Percentiles rank a stretch among this genome's conserved stretches.
Conservation (phyloP, 2,888 invertebrate species). For the Tholera decimalis region DNA sequence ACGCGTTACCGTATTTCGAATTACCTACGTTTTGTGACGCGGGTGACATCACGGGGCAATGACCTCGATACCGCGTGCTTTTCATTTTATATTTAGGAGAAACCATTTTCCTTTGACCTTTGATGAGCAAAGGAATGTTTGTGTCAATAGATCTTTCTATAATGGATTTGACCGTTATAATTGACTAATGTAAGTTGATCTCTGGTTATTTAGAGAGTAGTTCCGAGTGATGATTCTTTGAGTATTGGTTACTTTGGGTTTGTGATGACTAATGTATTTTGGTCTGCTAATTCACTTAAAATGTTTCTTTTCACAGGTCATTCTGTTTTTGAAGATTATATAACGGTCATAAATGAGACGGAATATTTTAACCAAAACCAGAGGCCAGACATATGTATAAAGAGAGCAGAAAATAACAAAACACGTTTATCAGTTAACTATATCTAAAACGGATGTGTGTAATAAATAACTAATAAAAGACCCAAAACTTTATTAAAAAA, state of each 20-base stretch:
- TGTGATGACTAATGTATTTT: conserved; percentile 40
- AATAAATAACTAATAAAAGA: neutral
- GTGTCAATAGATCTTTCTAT: conserved; percentile 46
- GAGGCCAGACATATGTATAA: conserved; percentile 38
- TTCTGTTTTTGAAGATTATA: conserved; percentile 26
- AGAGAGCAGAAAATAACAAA: conserved; percentile 18
- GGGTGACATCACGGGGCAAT: conserved; percentile 66
- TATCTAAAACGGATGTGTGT: conserved; percentile 31
- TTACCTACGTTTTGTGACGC: conserved; percentile 63
- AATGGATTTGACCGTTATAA: conserved; percentile 57
- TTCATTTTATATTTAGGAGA: conserved; percentile 63
- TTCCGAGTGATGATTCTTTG: conserved; percentile 36
- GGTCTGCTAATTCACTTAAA: conserved; percentile 34
- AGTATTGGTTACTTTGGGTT: conserved; percentile 25
- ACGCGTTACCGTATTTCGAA: conserved; percentile 61
- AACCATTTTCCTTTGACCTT: conserved; percentile 62
- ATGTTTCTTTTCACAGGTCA: conserved; percentile 9
- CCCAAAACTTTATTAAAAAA: conserved; percentile 2
- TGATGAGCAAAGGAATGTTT: conserved; percentile 30
- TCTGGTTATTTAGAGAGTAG: conserved; percentile 19
- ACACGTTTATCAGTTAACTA: conserved; percentile 35
- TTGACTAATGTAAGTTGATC: conserved; percentile 53
- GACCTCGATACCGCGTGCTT: conserved; percentile 63
- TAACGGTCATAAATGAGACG: conserved; percentile 3
- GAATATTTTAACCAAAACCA: neutral